Evolutionary conservation across 2,113 vertebrate genomes (phyloP), one percentile per base, ranked within the genome.

Genomic region (Nerophis ophidion): DNA sequence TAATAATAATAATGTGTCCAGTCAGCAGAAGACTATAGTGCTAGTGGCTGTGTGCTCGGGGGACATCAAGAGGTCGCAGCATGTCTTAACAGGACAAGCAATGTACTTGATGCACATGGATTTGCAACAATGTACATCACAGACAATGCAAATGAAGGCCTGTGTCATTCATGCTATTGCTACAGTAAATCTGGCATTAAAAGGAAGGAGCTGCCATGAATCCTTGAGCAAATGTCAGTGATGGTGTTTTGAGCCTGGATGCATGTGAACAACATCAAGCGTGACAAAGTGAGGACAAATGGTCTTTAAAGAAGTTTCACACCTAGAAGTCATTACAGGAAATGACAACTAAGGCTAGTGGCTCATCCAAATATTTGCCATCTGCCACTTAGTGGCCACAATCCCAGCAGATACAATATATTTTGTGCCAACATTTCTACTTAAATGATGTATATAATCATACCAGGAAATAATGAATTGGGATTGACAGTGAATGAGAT

Each of bases 221-320:
- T 58, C 48, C 1, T 14, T 53, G 5, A 70, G 38, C 61, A 77
- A 57, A 71, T 68, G 55, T 63, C 66, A 65, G 6, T 38, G 6
- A 57, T 26, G 47, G 35, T 33, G 14, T 16, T 54, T 65, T 64
- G 12, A 8, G n/a, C 45, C 26, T 7, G 11, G 44, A 51, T n/a
- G 16, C 16, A 65, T 4, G 2, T 17, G 16, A 16, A 45, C 46
- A 16, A 15, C 4, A 1, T 52, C 49, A 59, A 17, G 16, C 17
- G 53, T 4, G 13, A 48, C 47, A 57, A 57, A 58, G 1, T 6
- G 17, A 42, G 13, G 12, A 4, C n/a, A 46, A 12, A 57, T n/a
- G 3, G 44, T 47, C 8, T 42, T 61, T 54, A 4, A 56, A 34
- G 0, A 17, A 26, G 26, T 26, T 26, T 26, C 26, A 26, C 26